Percentiles rank a stretch among this genome's conserved stretches.
These are phyloP conservation scores for Oeneis ivallda DNA, from an alignment of 2,888 invertebrate species.

Conservation along the genomic window DNA sequence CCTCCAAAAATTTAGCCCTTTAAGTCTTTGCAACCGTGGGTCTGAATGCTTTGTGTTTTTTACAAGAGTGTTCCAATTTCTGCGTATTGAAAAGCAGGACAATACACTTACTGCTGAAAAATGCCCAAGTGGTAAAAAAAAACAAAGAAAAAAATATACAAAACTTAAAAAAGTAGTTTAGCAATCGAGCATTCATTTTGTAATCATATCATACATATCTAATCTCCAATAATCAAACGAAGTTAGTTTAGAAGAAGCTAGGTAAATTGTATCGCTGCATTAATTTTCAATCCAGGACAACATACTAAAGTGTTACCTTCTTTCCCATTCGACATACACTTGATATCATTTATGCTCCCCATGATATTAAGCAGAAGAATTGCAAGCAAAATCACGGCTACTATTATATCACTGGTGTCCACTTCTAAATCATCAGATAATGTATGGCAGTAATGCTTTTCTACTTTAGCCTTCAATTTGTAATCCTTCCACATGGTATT, in stretches of 20 bases:
- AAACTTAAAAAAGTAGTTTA: no score
- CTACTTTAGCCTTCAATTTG: constrained; percentile 50
- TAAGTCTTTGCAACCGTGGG: constrained; percentile 36
- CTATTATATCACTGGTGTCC: constrained; percentile 53
- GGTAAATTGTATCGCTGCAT: no score
- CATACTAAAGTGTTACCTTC: constrained; percentile 12
- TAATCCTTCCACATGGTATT: constrained; percentile 54
- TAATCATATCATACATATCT: no score
- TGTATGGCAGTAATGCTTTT: constrained; percentile 24
- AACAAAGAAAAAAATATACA: no score
- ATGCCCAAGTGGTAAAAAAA: neutral
- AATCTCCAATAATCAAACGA: no score
- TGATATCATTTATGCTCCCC: constrained; percentile 54
- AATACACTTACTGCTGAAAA: constrained; percentile 39
- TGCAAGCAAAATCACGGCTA: constrained; percentile 51
- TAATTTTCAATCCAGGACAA: no score
- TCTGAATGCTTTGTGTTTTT: constrained; percentile 21
- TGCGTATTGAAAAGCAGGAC: constrained; percentile 49
- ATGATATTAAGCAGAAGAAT: constrained; percentile 53
- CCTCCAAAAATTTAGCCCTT: constrained; percentile 47
- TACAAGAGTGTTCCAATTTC: constrained; percentile 46
- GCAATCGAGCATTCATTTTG: no score
- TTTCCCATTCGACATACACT: neutral
- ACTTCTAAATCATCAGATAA: constrained; percentile 44
- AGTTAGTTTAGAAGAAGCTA: no score